Evolutionary conservation across 2,797 vertebrate species (phyloP).

Genomic region (Cossypha niveicapilla): DNA sequence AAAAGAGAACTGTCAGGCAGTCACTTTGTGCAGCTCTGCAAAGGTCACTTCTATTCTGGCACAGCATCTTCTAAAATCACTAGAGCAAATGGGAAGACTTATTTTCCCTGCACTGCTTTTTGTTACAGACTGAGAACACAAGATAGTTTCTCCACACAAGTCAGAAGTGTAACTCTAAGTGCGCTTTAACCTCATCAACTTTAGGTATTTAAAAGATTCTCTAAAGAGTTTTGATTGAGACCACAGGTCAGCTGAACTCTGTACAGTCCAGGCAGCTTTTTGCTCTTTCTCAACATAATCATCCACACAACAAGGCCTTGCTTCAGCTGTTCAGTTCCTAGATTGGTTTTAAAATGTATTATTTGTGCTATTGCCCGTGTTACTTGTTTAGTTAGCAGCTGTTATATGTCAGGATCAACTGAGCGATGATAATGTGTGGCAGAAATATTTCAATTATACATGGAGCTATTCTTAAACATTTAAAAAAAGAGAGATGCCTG

Average conservation of each 20-base stretch:
- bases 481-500: background rate
- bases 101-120: background rate
- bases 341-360: background rate
- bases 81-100: background rate
- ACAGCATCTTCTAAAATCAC: background rate
- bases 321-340: background rate
- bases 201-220: background rate
- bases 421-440: background rate
- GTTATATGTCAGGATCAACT: conserved; percentile 10
- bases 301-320: background rate
- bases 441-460: conserved; percentile 9
- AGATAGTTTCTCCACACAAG: fast-evolving
- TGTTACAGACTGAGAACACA: background rate
- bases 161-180: background rate
- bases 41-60: background rate
- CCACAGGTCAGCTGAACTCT: background rate
- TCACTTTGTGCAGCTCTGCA: background rate
- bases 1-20: background rate
- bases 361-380: background rate
- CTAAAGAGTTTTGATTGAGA: background rate
- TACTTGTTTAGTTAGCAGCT: conserved; percentile 36
- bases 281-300: background rate
- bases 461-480: background rate
- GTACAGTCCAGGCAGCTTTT: background rate
- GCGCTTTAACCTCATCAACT: background rate